Conservation (phyloP, 2,797 vertebrate genomes). For the Limosa lapponica region DNA sequence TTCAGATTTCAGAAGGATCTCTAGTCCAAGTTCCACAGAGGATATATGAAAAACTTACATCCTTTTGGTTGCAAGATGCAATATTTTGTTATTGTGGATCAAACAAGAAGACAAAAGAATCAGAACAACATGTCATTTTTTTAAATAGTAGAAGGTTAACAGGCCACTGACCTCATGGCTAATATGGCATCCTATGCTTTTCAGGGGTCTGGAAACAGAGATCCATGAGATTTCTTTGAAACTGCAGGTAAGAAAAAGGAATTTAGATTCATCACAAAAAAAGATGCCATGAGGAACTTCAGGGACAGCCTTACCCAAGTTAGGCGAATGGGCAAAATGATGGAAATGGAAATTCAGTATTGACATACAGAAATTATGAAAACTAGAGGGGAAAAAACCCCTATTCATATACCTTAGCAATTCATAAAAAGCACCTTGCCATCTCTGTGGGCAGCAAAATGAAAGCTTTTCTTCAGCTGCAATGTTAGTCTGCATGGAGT, state of each 20-base stretch:
- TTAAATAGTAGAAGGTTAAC: neutral
- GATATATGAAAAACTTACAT: neutral
- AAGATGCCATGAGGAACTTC: neutral
- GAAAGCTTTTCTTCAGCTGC: neutral
- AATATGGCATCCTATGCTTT: neutral
- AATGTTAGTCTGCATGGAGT: neutral
- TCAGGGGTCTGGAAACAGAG: neutral
- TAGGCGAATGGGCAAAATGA: neutral
- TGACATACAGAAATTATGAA: neutral
- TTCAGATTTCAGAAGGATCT: neutral
- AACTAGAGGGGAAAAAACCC: neutral
- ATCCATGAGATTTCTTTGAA: neutral
- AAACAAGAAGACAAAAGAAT: neutral
- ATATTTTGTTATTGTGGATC: neutral
- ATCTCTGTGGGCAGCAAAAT: neutral
- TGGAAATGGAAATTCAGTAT: neutral
- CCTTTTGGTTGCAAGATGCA: neutral
- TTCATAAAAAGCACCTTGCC: neutral
- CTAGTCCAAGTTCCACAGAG: neutral
- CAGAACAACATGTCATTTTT: neutral
- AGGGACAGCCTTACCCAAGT: neutral
- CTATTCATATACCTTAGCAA: neutral
- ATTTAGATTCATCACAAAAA: neutral
- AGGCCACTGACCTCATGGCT: accelerated
- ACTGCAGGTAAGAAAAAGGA: neutral